Base-by-base conservation (phyloP, 2,888 invertebrate species). In the Gordius sp. region DNA sequence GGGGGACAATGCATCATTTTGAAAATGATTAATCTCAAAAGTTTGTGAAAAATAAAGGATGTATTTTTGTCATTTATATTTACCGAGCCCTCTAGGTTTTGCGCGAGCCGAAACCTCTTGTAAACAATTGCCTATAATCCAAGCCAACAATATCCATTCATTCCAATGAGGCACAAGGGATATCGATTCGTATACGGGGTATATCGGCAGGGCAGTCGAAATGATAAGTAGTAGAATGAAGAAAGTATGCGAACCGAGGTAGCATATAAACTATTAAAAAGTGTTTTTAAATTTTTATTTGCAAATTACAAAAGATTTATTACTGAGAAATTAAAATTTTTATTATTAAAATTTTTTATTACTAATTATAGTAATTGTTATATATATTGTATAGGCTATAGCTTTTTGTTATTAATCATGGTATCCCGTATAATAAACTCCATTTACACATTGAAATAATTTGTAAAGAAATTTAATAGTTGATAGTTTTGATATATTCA, bases 41-140 rank as follows among this genome's bases (percentile, higher is more conserved):
- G n/a, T n/a, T n/a, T n/a, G n/a, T n/a, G n/a, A n/a, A n/a, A n/a
- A n/a, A n/a, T n/a, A n/a, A n/a, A n/a, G n/a, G n/a, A n/a, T n/a
- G n/a, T n/a, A n/a, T n/a, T n/a, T n/a, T n/a, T n/a, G n/a, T n/a
- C n/a, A n/a, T n/a, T n/a, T n/a, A 33, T 13, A 33, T n/a, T 20
- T 18, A 47, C 91, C 91, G 62, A 93, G 75, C 28, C 91, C 91
- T 59, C 85, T 85, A 67, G 93, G 82, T 69, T 93, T 93, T 67
- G 87, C 87, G 2, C 93, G 91, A 70, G 89, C 89, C 41, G 91
- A 91, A 64, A 97, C 75, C 72, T 97, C 93, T 65, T 91, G 85
- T 52, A 97, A 77, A 61, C 97, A 74, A 60, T 89, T 75, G 27
- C 93, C 93, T 61, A 86, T 84, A 61, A 93, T 75, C 84, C 87